Evolutionary conservation across 2,888 invertebrate species (phyloP), one percentile per base, ranked within the genome.

Genomic region (Amorpha juglandis): DNA sequence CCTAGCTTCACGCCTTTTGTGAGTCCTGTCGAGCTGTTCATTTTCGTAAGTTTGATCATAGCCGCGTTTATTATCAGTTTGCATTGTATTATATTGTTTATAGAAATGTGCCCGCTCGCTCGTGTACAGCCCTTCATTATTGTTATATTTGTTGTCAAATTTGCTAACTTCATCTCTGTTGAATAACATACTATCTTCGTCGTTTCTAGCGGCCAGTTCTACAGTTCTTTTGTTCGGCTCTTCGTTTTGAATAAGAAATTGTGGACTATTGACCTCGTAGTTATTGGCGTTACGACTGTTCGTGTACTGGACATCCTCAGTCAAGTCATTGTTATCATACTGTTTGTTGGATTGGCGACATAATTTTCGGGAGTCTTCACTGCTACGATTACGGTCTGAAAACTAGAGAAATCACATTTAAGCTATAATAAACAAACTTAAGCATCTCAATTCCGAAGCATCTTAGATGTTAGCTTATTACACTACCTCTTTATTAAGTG

Each of bases 1-100:
- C 12, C 69, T 68, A 58, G 74, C 53, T 66, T 84, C 79, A 38
- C 91, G 89, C 68, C 87, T 84, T 64, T 87, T 84, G 68, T 91
- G 76, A 69, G 78, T 84, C 12, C 77, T 70, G 70, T 77, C 77
- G 42, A 68, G 69, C 55, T 71, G 73, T 62, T 72, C 70, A 68
- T 72, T 74, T 63, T 84, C 81, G 55, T 78, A 78, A 70, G 66
- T 75, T 71, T 79, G 82, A 4, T 75, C 76, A 62, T 78, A 79
- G 53, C 76, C 67, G 12, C 74, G 80, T 70, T 75, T 85, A 67
- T 77, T 80, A 63, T 80, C 82, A 9, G 77, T 70, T 68, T 80
- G 81, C 70, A 83, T 74, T 47, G 77, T 76, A 51, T 81, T 84
- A 68, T 80, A 81, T 67, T 78, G 78, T 68, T 80, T 82, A 47